A percentile compares a stretch with the other conserved stretches of the same genome.
These are phyloP conservation scores for Caenorhabditis latens DNA, from an alignment of 1,140 invertebrate genomes.

Conservation along the genomic window DNA sequence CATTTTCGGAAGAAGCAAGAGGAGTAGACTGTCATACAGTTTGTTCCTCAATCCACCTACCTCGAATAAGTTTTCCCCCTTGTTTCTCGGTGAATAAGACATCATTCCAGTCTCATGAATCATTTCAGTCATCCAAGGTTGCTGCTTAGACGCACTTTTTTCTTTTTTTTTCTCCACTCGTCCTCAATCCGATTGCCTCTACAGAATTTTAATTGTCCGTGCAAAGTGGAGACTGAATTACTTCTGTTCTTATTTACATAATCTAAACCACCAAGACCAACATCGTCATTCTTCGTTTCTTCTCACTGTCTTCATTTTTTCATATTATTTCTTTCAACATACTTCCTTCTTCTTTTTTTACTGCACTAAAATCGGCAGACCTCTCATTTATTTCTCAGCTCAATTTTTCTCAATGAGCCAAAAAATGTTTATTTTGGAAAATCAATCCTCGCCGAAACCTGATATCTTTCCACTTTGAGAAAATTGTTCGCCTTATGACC, in stretches of 20 bases:
- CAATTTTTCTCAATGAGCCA: conserved; percentile 33
- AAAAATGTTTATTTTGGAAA: conserved; percentile 49
- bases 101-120: neutral
- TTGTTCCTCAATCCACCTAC: neutral
- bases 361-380: neutral
- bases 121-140: conserved; percentile 44
- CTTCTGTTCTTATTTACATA: conserved; percentile 53
- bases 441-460: conserved; percentile 43
- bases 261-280: conserved; percentile 34
- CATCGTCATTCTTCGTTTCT: conserved; percentile 2
- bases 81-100: conserved; percentile 3
- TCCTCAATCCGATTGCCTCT: conserved; percentile 22
- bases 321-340: neutral
- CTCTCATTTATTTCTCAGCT: conserved; percentile 2
- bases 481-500: conserved; percentile 46
- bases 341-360: neutral
- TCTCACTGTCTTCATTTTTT: neutral
- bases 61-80: neutral
- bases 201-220: conserved; percentile 47
- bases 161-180: neutral
- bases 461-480: conserved; percentile 52
- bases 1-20: neutral
- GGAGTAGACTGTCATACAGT: conserved; percentile 28
- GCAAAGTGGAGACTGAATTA: conserved; percentile 43
- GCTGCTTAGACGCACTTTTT: neutral